phyloP scores from a whole-genome alignment of 2,113 vertebrate genomes.

The Cynopterus brachyotis region DNA sequence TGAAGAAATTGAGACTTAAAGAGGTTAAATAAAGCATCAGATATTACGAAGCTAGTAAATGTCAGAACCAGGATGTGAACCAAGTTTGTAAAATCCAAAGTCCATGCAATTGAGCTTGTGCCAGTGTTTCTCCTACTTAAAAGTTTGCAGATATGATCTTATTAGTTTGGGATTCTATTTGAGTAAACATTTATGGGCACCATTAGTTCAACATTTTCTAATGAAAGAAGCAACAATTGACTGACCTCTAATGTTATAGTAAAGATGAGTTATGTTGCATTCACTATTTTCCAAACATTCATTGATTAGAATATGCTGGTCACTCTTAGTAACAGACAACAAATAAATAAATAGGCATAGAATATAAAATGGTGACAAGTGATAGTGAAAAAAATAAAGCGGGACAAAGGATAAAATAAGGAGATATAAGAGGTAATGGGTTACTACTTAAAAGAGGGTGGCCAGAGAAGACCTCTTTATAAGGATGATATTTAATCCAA shows the following conservation, averaged over 20 bases:
- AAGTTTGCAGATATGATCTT: not conserved
- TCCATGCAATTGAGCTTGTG: not conserved
- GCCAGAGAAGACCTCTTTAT: not conserved
- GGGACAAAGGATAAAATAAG: not conserved
- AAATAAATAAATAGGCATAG: not conserved
- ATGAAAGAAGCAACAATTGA: not conserved
- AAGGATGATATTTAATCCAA: not conserved
- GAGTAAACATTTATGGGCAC: not conserved
- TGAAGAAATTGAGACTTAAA: not conserved
- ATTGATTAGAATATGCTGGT: not conserved
- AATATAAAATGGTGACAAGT: not conserved
- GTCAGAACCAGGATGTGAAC: not conserved
- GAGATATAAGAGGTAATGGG: rapidly evolving
- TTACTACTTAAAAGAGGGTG: not conserved
- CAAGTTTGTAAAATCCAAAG: not conserved
- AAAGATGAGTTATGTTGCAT: not conserved
- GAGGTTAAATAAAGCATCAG: not conserved
- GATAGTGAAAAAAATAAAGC: not conserved
- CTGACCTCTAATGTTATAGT: not conserved
- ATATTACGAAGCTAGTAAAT: not conserved
- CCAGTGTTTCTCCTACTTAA: not conserved
- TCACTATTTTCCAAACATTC: not conserved
- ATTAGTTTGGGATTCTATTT: not conserved
- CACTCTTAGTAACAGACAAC: not conserved
- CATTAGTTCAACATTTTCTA: not conserved